A percentile compares a stretch with the other conserved stretches of the same genome.
Conservation (phyloP, 64 coral and sea anemone genomes). For the Stylophora pistillata region DNA sequence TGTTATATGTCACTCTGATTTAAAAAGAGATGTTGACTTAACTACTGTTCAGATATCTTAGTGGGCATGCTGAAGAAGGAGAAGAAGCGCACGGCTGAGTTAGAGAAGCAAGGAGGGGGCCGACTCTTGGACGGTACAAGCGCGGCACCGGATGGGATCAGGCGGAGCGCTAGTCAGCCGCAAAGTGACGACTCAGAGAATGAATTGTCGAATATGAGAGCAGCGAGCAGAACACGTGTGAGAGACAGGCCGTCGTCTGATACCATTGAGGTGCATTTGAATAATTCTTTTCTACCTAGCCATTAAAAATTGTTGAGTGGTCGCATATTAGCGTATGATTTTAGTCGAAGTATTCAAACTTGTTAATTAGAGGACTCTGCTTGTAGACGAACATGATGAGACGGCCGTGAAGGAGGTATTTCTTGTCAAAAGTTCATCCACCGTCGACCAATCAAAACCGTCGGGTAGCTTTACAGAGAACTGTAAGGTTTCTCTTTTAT, state of each 20-base stretch:
- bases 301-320: too few relatives aligned
- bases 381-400: too few relatives aligned
- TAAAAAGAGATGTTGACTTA: not conserved
- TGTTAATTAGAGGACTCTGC: too few relatives aligned
- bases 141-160: slow-evolving; percentile 2
- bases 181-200: slow-evolving; percentile 51
- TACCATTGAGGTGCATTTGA: slow-evolving; percentile 40
- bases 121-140: not conserved
- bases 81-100: slow-evolving; percentile 75
- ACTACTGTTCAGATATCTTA: slow-evolving; percentile 75
- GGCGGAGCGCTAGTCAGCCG: slow-evolving; percentile 54
- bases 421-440: too few relatives aligned
- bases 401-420: too few relatives aligned
- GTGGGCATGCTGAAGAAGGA: slow-evolving; percentile 97
- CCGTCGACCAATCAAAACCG: too few relatives aligned
- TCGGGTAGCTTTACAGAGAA: too few relatives aligned
- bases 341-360: too few relatives aligned
- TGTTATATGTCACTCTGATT: too few relatives aligned
- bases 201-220: slow-evolving; percentile 34
- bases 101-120: slow-evolving; percentile 30
- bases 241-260: slow-evolving; percentile 65
- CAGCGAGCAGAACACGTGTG: slow-evolving; percentile 21
- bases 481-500: too few relatives aligned
- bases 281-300: not conserved
- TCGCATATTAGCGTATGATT: too few relatives aligned